Evolutionary conservation across 2,113 vertebrate genomes (phyloP), one percentile per base, ranked within the genome.

Genomic region (Bungarus multicinctus): DNA sequence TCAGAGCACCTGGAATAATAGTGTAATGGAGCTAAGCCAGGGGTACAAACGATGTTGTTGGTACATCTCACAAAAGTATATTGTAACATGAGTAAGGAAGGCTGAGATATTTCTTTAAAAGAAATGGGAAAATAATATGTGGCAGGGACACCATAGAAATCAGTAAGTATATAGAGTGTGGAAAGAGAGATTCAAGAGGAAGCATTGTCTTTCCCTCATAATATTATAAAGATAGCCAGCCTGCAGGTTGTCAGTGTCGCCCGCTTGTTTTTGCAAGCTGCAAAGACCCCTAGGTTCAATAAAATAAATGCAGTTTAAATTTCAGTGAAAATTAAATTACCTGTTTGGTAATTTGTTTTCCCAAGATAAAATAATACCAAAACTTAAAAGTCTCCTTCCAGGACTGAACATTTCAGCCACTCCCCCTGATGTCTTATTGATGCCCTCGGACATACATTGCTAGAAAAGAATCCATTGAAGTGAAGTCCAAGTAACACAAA

Each of bases 1-100:
- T n/a, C 53, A 47, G 34, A 58, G n/a, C 3, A 9, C 20, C 9
- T 89, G 90, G 58, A 22, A 30, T 53, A 45, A 50, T 54, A 30
- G 6, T 0, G 0, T 58, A 14, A 2, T 58, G 0, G 0, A 0
- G 0, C 0, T 1, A 0, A 3, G 64, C 85, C 2, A 23, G 30
- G 30, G 45, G 47, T 85, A 54, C 90, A 91, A 69, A n/a, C 18
- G 30, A n/a, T 34, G 4, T 39, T 74, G 16, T 53, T 90, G 45
- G 8, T 6, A 20, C 27, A n/a, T 69, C 88, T 60, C 23, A 45
- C 18, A 58, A 89, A 47, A 89, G 39, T 43, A 60, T 60, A 23
- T 55, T 55, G n/a, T 39, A 58, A 43, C 45, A 7, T 43, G 53
- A 27, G 54, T 57, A 55, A 45, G 10, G 39, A 89, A 60, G 14